Evolutionary conservation across 2,113 vertebrate genomes (phyloP).

Genomic region (Ceyx margarethae): DNA sequence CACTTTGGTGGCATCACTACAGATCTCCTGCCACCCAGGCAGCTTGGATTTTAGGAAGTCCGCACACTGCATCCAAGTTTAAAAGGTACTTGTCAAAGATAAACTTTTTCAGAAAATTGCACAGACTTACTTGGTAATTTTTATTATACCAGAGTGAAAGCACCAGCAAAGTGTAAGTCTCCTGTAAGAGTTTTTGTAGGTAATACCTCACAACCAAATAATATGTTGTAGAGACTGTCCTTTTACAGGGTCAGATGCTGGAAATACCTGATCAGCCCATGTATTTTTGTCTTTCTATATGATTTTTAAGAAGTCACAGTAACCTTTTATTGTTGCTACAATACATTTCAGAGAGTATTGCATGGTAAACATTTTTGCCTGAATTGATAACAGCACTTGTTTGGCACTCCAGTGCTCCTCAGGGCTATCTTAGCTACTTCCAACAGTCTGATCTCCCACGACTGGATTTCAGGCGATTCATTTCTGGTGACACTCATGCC

Average conservation of each 20-base stretch:
- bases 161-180: not conserved
- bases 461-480: not conserved
- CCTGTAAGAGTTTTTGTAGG: not conserved
- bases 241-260: not conserved
- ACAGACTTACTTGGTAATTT: not conserved
- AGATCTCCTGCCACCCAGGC: conserved; percentile 90
- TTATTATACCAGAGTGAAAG: not conserved
- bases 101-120: not conserved
- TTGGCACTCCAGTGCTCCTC: not conserved
- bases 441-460: not conserved
- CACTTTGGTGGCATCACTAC: conserved; percentile 87
- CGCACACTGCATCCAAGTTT: conserved; percentile 77
- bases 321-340: not conserved
- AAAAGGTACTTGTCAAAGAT: not conserved
- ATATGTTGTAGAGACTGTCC: not conserved
- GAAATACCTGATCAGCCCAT: not conserved
- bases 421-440: not conserved
- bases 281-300: not conserved
- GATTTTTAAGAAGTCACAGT: not conserved
- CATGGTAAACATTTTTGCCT: not conserved
- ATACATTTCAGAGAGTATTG: not conserved
- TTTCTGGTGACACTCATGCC: not conserved
- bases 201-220: not conserved
- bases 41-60: conserved; percentile 85
- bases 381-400: not conserved